These are phyloP conservation scores for Augiades crinisus DNA, from an alignment of 2,888 invertebrate genomes.

Conservation along the genomic window DNA sequence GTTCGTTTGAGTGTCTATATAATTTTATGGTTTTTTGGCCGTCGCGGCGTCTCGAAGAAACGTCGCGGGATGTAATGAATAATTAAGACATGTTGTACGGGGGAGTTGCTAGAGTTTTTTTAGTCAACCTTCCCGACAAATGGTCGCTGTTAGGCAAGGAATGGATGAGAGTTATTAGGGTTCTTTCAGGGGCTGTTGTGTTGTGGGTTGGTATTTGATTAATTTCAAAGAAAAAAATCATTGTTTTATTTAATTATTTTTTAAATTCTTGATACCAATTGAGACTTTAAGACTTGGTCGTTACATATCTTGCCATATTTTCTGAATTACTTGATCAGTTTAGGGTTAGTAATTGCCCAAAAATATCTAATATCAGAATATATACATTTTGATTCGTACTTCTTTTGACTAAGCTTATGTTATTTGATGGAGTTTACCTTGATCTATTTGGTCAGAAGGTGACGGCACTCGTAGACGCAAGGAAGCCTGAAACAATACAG, in stretches of 20 bases:
- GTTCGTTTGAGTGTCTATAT: constrained; percentile 66
- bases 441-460: constrained; percentile 69
- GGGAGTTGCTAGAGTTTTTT: constrained; percentile 52
- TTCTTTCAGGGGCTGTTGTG: not conserved
- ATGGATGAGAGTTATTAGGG: not conserved
- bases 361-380: no score
- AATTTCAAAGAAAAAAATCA: not conserved
- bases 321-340: no score
- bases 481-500: constrained; percentile 66
- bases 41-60: constrained; percentile 55
- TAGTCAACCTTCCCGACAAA: constrained; percentile 9
- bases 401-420: not conserved
- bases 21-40: constrained; percentile 70
- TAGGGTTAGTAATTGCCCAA: no score
- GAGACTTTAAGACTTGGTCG: no score
- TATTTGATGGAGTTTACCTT: constrained; percentile 63
- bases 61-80: constrained; percentile 70
- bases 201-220: not conserved
- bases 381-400: no score
- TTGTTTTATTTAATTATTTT: no score
- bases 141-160: not conserved
- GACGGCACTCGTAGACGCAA: constrained; percentile 69
- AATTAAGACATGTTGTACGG: constrained; percentile 70
- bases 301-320: no score
- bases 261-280: no score